phyloP scores from a whole-genome alignment of 1,140 invertebrate species.

The Zaprionus camerounensis region DNA sequence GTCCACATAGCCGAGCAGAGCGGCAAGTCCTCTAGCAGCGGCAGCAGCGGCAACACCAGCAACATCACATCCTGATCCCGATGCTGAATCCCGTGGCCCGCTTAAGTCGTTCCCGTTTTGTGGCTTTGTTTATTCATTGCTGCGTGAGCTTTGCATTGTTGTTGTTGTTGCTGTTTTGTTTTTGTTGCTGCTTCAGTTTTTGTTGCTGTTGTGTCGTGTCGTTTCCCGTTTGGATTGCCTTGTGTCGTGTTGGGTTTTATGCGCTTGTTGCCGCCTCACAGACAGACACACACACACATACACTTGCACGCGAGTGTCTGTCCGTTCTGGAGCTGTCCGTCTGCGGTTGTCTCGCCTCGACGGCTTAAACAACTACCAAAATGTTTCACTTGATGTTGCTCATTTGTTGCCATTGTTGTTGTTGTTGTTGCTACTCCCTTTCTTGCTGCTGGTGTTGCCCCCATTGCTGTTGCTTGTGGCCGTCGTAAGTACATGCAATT shows the following conservation, averaged over 20 bases:
- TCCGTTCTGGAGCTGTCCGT: background rate
- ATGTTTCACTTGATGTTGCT: conserved; percentile 68
- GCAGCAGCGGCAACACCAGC: conserved; percentile 1
- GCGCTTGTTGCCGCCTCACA: conserved; percentile 45
- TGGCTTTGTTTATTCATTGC: conserved; percentile 72
- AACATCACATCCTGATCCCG: conserved; percentile 17
- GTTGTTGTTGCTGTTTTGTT: conserved; percentile 7
- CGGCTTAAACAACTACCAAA: conserved; percentile 70
- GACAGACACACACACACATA: conserved; percentile 19
- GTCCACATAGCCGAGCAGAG: background rate
- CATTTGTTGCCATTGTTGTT: conserved; percentile 57
- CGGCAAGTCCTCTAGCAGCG: too few relatives aligned
- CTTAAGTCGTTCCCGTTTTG: conserved; percentile 54
- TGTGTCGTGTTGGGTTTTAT: conserved; percentile 59
- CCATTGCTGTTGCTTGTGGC: conserved; percentile 24
- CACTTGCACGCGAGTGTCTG: conserved; percentile 13
- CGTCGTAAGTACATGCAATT: conserved; percentile 66
- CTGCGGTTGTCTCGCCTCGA: conserved; percentile 28
- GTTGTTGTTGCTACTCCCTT: conserved; percentile 10
- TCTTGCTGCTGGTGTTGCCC: conserved; percentile 14
- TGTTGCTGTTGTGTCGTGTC: conserved; percentile 19
- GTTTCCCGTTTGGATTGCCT: conserved; percentile 24
- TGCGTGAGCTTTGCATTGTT: background rate
- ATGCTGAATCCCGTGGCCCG: background rate
- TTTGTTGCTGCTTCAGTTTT: background rate